Evolutionary conservation across 1,140 invertebrate species (phyloP).

Genomic region (Brachystomella parvula): DNA sequence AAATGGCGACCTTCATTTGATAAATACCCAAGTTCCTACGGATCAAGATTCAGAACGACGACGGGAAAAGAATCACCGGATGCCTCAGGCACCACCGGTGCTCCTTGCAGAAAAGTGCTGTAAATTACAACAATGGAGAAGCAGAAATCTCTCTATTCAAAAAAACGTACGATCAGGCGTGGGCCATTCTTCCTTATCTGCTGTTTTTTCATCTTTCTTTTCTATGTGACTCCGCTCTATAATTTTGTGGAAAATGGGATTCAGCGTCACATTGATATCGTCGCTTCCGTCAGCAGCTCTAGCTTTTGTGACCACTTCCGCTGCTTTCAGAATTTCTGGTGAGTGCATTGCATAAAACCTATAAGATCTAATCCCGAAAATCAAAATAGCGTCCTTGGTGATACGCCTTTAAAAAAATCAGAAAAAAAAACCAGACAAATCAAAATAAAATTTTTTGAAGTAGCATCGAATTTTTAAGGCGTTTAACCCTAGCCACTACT

Average conservation of each 20-base stretch:
- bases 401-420: too few relatives aligned
- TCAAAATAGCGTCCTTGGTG: too few relatives aligned
- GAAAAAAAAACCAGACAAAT: too few relatives aligned
- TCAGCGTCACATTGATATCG: neutral
- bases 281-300: neutral
- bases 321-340: neutral
- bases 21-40: neutral
- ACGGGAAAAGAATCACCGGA: neutral
- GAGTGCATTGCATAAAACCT: neutral
- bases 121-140: neutral
- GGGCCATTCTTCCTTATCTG: neutral
- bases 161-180: too few relatives aligned
- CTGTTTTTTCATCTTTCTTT: neutral
- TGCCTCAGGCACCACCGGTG: too few relatives aligned
- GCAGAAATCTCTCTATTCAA: neutral
- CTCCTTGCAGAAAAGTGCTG: too few relatives aligned
- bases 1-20: neutral
- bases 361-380: too few relatives aligned
- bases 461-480: too few relatives aligned
- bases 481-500: too few relatives aligned
- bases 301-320: neutral
- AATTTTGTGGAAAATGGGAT: neutral
- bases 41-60: neutral
- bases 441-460: too few relatives aligned
- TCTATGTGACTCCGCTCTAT: constrained; percentile 1